Percentiles rank a stretch among this genome's conserved stretches.
Conservation (phyloP, 2,113 vertebrate genomes). For the Notechis scutatus region DNA sequence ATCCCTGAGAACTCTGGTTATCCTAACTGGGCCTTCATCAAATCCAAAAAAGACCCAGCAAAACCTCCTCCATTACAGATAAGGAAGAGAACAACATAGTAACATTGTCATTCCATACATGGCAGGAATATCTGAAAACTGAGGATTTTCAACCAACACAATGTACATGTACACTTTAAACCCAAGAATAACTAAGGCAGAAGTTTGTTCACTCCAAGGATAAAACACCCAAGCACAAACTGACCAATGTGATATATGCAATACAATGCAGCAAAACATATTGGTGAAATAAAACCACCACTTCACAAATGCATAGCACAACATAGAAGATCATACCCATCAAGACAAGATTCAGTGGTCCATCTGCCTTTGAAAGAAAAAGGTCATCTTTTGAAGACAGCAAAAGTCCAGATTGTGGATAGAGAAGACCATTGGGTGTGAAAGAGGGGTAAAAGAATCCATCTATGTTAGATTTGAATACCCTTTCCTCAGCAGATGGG, state of each 20-base stretch:
- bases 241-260: not conserved
- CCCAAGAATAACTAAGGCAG: not conserved
- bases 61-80: not conserved
- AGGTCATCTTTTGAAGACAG: not conserved
- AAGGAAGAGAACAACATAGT: too few relatives aligned
- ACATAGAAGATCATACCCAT: not conserved
- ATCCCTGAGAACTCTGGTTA: not conserved
- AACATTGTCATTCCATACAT: not conserved
- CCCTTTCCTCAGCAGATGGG: not conserved
- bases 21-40: not conserved
- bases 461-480: not conserved
- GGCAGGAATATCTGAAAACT: not conserved
- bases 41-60: not conserved
- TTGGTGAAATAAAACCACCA: not conserved
- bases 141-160: not conserved
- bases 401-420: not conserved
- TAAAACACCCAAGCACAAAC: not conserved
- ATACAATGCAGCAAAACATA: not conserved
- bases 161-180: not conserved
- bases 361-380: not conserved
- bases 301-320: not conserved
- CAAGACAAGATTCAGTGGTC: not conserved
- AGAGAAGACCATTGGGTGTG: not conserved
- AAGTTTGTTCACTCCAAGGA: not conserved
- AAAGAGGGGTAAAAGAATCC: not conserved